Base-by-base conservation (phyloP, 92 coral and sea anemone species). In the Diadumene lineata region DNA sequence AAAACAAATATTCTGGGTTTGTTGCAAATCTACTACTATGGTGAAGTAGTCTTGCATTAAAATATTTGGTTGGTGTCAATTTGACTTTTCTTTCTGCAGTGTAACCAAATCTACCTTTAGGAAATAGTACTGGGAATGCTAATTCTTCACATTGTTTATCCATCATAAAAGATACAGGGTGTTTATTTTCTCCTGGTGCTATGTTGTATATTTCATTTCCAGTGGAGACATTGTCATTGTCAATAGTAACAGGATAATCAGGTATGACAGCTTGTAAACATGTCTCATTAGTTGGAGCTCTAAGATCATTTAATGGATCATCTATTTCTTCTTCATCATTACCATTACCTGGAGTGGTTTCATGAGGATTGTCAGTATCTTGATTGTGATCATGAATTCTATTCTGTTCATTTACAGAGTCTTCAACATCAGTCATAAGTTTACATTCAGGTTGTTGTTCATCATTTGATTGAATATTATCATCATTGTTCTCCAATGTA, bases 101-200 rank as follows among this genome's bases (percentile, higher is more conserved):
- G n/a, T n/a, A n/a, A n/a, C n/a, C n/a, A n/a, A n/a, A n/a, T n/a
- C n/a, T n/a, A n/a, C n/a, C n/a, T n/a, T n/a, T n/a, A n/a, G n/a
- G n/a, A n/a, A n/a, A n/a, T n/a, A n/a, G n/a, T n/a, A n/a, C n/a
- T n/a, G n/a, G n/a, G n/a, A n/a, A n/a, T n/a, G n/a, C n/a, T n/a
- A n/a, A n/a, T n/a, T n/a, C n/a, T n/a, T n/a, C 90, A 86, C 86
- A 81, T 62, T 74, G 80, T 43, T 84, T 72, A 56, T 78, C 88
- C 60, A 57, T 71, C 76, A 84, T 72, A 0, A 84, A 84, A 3
- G 87, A 84, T 43, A 84, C 77, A 25, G 89, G 89, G 32, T 84
- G 81, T 61, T 73, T 84, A 66, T 65, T 79, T 79, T 44, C 72
- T 32, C 81, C 71, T 27, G 60, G 72, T 62, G 72, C 90, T 68